Evolutionary conservation across 2,797 vertebrate species (phyloP).

Genomic region (Spea hammondii): DNA sequence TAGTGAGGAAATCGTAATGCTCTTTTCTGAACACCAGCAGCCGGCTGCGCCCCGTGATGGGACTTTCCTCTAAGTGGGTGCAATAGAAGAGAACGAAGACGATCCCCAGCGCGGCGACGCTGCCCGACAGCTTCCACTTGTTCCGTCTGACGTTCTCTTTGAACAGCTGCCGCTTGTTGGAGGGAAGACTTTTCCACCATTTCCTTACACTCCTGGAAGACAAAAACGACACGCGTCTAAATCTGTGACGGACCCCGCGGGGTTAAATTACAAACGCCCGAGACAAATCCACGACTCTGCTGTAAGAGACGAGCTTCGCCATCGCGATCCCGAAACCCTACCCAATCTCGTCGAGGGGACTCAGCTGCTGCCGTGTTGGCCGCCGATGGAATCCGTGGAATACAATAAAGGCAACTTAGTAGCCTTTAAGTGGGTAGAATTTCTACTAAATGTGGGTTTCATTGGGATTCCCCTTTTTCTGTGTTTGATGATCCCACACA

Average conservation of each 20-base stretch:
- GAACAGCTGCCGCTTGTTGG: conserved; percentile 78
- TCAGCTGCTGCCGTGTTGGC: no score
- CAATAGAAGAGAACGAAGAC: conserved; percentile 77
- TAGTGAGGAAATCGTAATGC: conserved; percentile 80
- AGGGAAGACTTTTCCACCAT: conserved; percentile 88
- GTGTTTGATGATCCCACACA: no score
- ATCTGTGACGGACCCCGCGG: neutral
- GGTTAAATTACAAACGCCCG: neutral
- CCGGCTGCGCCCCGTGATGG: conserved; percentile 84
- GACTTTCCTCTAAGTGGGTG: conserved; percentile 88
- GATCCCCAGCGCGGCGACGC: conserved; percentile 66
- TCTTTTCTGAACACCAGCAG: conserved; percentile 84
- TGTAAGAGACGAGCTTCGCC: no score
- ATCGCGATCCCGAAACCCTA: no score
- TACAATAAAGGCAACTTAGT: no score
- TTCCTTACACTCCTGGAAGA: conserved; percentile 85
- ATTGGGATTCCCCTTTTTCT: no score
- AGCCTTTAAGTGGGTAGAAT: no score
- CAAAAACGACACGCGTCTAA: conserved; percentile 29
- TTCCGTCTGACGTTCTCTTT: conserved; percentile 73
- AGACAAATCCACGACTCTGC: no score
- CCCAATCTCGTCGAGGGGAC: no score
- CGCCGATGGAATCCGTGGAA: no score
- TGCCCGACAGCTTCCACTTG: conserved; percentile 78
- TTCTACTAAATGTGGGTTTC: no score